A percentile compares a stretch with the other conserved stretches of the same genome.
phyloP scores from a whole-genome alignment of 2,888 invertebrate genomes.

The Dusona sp. region DNA sequence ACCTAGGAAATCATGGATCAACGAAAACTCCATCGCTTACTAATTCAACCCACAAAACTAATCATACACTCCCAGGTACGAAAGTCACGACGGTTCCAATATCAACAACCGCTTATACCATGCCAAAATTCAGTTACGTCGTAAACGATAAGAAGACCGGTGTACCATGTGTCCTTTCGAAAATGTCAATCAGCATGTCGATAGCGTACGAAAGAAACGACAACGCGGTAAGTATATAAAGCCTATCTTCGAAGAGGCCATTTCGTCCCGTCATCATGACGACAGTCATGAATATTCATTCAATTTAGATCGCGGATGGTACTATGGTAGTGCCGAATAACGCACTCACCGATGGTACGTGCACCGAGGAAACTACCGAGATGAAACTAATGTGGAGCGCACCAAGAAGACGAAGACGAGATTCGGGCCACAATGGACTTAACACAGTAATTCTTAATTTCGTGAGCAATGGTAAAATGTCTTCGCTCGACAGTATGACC shows the following conservation, averaged over 20 bases:
- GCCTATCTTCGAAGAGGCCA: background rate
- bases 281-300: background rate
- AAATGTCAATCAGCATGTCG: slow-evolving; percentile 68
- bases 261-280: background rate
- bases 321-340: slow-evolving; percentile 58
- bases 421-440: background rate
- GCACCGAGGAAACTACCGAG: slow-evolving; percentile 55
- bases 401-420: slow-evolving; percentile 34
- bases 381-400: slow-evolving; percentile 65
- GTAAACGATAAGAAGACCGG: slow-evolving; percentile 60
- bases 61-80: background rate
- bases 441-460: slow-evolving; percentile 69
- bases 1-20: background rate
- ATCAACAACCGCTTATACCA: background rate
- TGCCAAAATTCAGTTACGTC: slow-evolving; percentile 62
- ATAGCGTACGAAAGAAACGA: slow-evolving; percentile 64
- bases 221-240: slow-evolving; percentile 63
- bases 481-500: slow-evolving; percentile 68
- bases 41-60: background rate
- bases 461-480: slow-evolving; percentile 63
- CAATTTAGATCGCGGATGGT: slow-evolving; percentile 57
- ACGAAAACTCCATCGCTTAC: background rate
- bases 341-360: slow-evolving; percentile 61
- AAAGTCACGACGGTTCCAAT: background rate
- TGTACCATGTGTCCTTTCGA: slow-evolving; percentile 68